Conservation (phyloP, 1,140 invertebrate genomes). For the Tetramorium simillimum region DNA sequence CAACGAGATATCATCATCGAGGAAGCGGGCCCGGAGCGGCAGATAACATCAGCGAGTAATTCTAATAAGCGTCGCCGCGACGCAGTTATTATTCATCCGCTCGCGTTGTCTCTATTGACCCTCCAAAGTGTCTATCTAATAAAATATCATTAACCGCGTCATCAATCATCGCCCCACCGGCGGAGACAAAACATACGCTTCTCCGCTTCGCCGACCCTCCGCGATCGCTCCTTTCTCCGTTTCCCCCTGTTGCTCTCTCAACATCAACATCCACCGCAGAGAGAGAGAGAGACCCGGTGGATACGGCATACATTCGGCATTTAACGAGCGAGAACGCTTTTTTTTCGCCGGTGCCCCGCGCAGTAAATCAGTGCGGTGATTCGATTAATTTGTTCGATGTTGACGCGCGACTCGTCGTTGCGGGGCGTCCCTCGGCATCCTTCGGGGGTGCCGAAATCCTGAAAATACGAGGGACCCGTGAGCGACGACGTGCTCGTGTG, state of each 20-base stretch:
- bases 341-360: background rate
- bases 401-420: constrained; percentile 63
- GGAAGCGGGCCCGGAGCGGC: constrained; percentile 2
- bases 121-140: constrained; percentile 77
- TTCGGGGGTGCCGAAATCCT: background rate
- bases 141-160: constrained; percentile 80
- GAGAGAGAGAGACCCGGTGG: background rate
- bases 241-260: constrained; percentile 10
- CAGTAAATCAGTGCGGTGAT: constrained; percentile 72
- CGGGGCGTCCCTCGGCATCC: background rate
- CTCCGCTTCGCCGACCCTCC: constrained; percentile 54
- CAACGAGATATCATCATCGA: background rate
- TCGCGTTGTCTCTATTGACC: constrained; percentile 75
- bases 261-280: background rate
- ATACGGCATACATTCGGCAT: constrained; percentile 64
- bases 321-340: constrained; percentile 64
- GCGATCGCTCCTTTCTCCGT: constrained; percentile 55
- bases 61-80: constrained; percentile 75
- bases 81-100: constrained; percentile 78
- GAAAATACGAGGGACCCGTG: background rate
- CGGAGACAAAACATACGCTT: constrained; percentile 76
- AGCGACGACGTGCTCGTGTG: background rate
- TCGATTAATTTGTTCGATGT: constrained; percentile 70
- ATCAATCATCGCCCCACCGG: constrained; percentile 76
- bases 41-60: constrained; percentile 72